These are phyloP conservation scores for Pheucticus melanocephalus DNA, from an alignment of 2,113 vertebrate genomes.

Conservation along the genomic window DNA sequence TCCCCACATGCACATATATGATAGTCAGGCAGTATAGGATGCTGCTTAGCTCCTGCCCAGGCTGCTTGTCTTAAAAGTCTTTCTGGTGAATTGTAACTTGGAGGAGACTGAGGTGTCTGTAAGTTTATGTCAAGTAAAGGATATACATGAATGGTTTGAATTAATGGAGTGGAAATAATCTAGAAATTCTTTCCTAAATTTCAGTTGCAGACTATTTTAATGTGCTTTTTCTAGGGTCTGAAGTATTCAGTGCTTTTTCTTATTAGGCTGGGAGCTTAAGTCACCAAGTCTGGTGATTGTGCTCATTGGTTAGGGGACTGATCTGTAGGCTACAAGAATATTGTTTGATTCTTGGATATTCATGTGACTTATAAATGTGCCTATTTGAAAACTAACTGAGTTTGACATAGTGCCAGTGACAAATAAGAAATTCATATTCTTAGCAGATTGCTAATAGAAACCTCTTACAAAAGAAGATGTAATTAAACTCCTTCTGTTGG, in stretches of 20 bases:
- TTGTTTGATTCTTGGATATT: background rate
- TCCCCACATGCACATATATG: rapidly evolving
- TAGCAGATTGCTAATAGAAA: background rate
- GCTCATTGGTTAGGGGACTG: background rate
- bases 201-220: background rate
- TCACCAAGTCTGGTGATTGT: background rate
- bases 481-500: background rate
- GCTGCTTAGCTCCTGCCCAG: background rate
- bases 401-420: background rate
- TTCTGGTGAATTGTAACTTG: background rate
- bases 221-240: background rate
- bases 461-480: background rate
- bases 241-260: background rate
- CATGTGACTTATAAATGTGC: rapidly evolving
- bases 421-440: background rate
- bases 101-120: background rate
- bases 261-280: background rate
- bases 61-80: background rate
- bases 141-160: background rate
- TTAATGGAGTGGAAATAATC: background rate
- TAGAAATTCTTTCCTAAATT: background rate
- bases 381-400: background rate
- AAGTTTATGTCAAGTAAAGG: background rate
- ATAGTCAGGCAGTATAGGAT: background rate
- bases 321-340: background rate